Evolutionary conservation across 2,113 vertebrate genomes (phyloP).

Genomic region (Pundamilia nyererei): DNA sequence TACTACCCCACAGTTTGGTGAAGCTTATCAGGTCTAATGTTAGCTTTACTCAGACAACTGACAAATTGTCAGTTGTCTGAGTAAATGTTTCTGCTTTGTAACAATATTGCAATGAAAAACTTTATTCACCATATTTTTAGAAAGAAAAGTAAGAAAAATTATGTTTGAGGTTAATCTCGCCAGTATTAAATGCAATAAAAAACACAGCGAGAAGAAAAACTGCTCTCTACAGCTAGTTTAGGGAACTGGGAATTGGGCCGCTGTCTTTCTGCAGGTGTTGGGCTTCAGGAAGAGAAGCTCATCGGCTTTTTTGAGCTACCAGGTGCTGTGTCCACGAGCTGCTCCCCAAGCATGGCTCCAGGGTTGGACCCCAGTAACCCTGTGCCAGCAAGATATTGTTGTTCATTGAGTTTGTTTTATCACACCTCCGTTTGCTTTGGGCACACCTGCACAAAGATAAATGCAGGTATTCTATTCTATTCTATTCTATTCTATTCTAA

Average conservation of each 20-base stretch:
- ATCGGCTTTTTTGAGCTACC: background rate
- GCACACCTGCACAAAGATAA: background rate
- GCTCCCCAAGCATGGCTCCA: background rate
- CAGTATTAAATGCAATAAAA: rapidly evolving
- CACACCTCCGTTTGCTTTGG: background rate
- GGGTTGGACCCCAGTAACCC: background rate
- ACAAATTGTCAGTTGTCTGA: background rate
- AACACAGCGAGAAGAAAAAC: background rate
- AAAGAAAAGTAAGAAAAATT: background rate
- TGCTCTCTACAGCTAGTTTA: background rate
- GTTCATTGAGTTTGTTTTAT: too few relatives aligned
- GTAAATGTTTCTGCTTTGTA: background rate
- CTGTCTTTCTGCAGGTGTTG: background rate
- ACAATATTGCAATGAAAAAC: background rate
- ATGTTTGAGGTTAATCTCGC: rapidly evolving
- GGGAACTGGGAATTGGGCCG: background rate
- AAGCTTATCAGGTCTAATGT: background rate
- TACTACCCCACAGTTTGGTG: background rate
- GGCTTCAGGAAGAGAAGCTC: background rate
- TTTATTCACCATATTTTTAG: background rate
- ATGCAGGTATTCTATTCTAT: background rate
- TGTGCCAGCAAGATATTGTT: background rate
- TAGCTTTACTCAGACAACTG: background rate
- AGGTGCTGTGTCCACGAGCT: background rate
- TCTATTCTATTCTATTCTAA: background rate